A percentile compares a stretch with the other conserved stretches of the same genome.
Conservation (phyloP, 2,888 invertebrate genomes). For the Neria commutata region DNA sequence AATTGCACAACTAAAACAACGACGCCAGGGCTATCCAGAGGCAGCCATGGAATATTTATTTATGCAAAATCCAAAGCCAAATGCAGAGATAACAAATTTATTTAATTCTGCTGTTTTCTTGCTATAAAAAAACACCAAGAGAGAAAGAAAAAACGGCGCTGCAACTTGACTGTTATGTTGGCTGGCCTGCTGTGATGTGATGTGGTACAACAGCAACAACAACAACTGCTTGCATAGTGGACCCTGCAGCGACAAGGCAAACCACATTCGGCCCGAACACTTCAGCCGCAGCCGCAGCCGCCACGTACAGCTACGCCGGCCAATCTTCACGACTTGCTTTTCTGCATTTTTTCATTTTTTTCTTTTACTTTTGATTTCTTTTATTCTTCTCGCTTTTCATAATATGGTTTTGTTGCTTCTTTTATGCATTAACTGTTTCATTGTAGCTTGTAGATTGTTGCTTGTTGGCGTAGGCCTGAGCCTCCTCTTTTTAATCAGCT, state of each 20-base stretch:
- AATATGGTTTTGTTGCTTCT: too few species aligned
- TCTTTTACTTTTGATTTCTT: neutral
- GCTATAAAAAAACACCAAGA: neutral
- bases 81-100: neutral
- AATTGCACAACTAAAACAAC: neutral
- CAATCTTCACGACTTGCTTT: neutral
- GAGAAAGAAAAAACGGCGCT: neutral
- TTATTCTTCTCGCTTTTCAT: too few species aligned
- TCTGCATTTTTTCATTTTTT: neutral
- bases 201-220: neutral
- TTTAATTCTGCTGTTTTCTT: too few species aligned
- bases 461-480: too few species aligned
- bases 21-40: too few species aligned
- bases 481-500: too few species aligned
- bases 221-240: neutral
- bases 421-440: too few species aligned
- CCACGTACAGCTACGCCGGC: neutral
- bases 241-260: conserved; percentile 32
- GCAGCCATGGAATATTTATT: too few species aligned
- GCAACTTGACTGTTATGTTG: neutral
- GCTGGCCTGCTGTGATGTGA: neutral
- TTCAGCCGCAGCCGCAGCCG: neutral
- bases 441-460: too few species aligned
- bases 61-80: too few species aligned
- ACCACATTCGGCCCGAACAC: conserved; percentile 31